Evolutionary conservation across 2,888 invertebrate genomes (phyloP).

Genomic region (Pyrochroa serraticornis): DNA sequence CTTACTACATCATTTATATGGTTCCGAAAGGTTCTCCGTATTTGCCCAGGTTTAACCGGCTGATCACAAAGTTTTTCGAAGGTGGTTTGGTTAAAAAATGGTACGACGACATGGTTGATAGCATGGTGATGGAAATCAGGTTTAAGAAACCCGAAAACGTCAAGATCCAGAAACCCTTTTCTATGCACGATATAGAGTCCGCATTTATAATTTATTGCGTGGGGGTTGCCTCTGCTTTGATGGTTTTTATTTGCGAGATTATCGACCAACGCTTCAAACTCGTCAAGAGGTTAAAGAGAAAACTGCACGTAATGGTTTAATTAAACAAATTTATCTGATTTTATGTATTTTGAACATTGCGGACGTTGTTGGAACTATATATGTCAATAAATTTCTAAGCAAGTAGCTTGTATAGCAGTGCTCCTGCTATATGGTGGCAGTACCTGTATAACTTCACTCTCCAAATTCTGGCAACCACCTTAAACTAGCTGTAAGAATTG

Average conservation of each 20-base stretch:
- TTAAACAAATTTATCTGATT: no score
- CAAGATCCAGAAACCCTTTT: constrained; percentile 13
- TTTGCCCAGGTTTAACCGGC: constrained; percentile 49
- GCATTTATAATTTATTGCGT: constrained; percentile 28
- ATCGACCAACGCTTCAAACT: no score
- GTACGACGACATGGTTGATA: constrained; percentile 48
- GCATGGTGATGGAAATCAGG: constrained; percentile 26
- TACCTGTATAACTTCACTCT: no score
- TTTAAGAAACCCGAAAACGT: background rate
- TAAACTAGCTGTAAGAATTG: no score
- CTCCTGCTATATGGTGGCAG: no score
- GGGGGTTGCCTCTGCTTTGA: constrained; percentile 12
- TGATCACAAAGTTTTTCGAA: constrained; percentile 51
- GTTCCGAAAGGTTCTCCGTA: constrained; percentile 57
- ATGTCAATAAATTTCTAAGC: no score
- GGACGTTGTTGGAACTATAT: no score
- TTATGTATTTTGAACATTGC: no score
- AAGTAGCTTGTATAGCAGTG: no score
- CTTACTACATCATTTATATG: constrained; percentile 57
- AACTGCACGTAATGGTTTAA: no score
- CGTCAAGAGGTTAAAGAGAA: no score
- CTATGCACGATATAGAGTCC: constrained; percentile 26
- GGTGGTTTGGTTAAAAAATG: constrained; percentile 56
- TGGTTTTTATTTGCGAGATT: background rate
- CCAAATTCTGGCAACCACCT: no score